A percentile compares a stretch with the other conserved stretches of the same genome.
Evolutionary conservation across 2,888 invertebrate species (phyloP).

Genomic region (Catocala nupta): DNA sequence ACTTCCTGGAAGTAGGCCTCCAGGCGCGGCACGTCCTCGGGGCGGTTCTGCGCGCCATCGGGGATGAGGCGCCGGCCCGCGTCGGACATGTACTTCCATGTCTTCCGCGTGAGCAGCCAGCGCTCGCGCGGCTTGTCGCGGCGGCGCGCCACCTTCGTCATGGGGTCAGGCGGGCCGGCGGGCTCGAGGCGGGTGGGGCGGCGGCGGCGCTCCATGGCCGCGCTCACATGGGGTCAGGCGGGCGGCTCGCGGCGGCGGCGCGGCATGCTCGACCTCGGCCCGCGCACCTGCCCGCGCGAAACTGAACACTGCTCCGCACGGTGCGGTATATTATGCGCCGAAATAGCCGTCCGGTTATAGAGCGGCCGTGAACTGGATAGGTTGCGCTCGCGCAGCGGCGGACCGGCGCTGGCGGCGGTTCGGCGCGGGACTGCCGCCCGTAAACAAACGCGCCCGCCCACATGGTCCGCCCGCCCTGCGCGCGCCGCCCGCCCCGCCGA

Average conservation of each 20-base stretch:
- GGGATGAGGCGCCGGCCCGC: conserved; percentile 95
- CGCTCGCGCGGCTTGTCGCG: conserved; percentile 91
- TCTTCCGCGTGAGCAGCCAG: conserved; percentile 95
- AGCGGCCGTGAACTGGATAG: conserved; percentile 86
- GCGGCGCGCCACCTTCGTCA: conserved; percentile 87
- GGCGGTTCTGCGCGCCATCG: conserved; percentile 91
- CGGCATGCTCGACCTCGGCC: conserved; percentile 67
- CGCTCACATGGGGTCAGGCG: conserved; percentile 62
- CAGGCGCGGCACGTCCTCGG: conserved; percentile 93
- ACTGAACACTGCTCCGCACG: conserved; percentile 79
- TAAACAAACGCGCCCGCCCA: conserved; percentile 68
- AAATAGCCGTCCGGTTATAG: conserved; percentile 84
- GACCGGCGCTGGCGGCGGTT: conserved; percentile 60
- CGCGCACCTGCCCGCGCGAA: conserved; percentile 81
- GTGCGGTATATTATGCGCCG: conserved; percentile 80
- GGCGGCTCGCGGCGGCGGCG: conserved; percentile 33
- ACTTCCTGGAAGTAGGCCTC: conserved; percentile 95
- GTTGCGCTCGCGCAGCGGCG: conserved; percentile 72
- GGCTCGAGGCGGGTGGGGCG: conserved; percentile 74
- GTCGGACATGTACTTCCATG: conserved; percentile 97
- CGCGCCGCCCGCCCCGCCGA: conserved; percentile 46
- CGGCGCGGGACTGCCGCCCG: conserved; percentile 65
- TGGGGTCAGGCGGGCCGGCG: conserved; percentile 78
- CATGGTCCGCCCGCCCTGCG: conserved; percentile 56
- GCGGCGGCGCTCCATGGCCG: conserved; percentile 79